These are phyloP conservation scores for Andrena minutula DNA, from an alignment of 2,888 invertebrate species.

Conservation along the genomic window DNA sequence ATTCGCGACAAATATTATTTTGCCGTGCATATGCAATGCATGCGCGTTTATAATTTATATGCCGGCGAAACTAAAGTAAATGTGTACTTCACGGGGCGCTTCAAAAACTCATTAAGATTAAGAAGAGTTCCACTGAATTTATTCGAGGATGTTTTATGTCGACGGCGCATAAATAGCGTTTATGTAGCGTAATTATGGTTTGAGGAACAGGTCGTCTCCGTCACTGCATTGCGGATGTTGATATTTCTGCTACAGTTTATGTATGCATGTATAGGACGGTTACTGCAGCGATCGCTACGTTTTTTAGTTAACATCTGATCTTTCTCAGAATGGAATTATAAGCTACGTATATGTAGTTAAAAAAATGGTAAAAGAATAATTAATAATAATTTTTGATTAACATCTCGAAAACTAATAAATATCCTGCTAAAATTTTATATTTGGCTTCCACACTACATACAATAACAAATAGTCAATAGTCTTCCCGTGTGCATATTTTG, in stretches of 20 bases:
- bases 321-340: too few species aligned
- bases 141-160: slow-evolving; percentile 1
- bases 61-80: too few species aligned
- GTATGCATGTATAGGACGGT: neutral
- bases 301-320: too few species aligned
- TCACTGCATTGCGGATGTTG: neutral
- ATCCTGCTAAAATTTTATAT: too few species aligned
- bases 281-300: neutral
- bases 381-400: too few species aligned
- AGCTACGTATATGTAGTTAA: too few species aligned
- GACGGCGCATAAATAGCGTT: neutral
- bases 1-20: neutral
- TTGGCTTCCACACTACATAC: too few species aligned
- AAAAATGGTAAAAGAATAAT: too few species aligned
- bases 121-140: neutral
- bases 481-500: too few species aligned
- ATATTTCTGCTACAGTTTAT: neutral
- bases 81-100: neutral
- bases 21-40: neutral
- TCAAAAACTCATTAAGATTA: neutral
- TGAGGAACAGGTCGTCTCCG: neutral
- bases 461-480: too few species aligned
- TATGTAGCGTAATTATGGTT: neutral
- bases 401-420: too few species aligned
- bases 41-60: neutral